These are phyloP conservation scores for Willowsia nigromaculata DNA, from an alignment of 2,888 invertebrate genomes.

Conservation along the genomic window DNA sequence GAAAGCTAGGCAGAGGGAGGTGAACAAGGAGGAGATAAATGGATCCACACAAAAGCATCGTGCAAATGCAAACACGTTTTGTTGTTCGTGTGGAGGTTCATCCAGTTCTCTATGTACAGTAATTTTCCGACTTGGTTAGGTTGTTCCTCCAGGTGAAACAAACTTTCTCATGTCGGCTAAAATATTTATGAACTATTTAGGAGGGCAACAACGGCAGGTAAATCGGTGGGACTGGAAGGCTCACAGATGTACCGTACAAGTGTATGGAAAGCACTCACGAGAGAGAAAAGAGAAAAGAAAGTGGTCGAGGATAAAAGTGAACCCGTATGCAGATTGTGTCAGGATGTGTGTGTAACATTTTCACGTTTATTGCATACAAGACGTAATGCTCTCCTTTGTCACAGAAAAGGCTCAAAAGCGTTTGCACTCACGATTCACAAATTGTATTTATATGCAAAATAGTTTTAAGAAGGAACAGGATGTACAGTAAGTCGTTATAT, in stretches of 20 bases:
- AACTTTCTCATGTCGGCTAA: constrained; percentile 65
- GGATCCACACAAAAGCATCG: not conserved
- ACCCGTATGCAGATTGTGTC: not conserved
- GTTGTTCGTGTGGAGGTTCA: not conserved
- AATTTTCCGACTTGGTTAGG: not conserved
- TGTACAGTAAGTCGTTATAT: no score
- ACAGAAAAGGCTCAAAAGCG: not conserved
- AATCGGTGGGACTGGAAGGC: constrained; percentile 22
- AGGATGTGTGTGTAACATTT: no score
- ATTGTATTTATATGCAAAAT: constrained; percentile 64
- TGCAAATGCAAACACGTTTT: not conserved
- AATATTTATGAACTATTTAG: constrained; percentile 71
- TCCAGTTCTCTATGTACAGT: not conserved
- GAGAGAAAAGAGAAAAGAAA: not conserved
- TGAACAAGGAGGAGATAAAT: constrained; percentile 54
- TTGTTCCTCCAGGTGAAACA: constrained; percentile 64
- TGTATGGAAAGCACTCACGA: not conserved
- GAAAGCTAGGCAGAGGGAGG: not conserved
- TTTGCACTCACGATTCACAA: not conserved
- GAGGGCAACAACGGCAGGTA: constrained; percentile 46
- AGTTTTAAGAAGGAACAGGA: no score
- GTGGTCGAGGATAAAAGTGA: not conserved
- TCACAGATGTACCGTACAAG: not conserved
- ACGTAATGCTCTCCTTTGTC: no score
- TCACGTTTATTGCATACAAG: no score